Evolutionary conservation across 2,113 vertebrate genomes (phyloP).

Genomic region (Passer domesticus): DNA sequence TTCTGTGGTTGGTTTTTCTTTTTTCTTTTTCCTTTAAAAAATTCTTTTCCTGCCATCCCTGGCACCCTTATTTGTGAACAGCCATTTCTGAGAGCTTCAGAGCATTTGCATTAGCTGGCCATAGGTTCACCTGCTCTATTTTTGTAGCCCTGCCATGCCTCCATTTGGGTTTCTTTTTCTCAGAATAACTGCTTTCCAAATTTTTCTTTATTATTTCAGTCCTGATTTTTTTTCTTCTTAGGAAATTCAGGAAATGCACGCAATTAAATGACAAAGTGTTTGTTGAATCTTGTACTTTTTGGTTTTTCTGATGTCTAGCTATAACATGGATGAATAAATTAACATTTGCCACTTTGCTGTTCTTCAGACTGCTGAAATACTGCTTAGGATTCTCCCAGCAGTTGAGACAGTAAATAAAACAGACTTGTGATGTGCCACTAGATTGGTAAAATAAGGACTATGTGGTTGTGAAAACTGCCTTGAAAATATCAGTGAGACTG

Average conservation of each 20-base stretch:
- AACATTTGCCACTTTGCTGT: neutral
- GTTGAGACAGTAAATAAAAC: neutral
- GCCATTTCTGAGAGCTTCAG: neutral
- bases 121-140: neutral
- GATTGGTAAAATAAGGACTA: neutral
- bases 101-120: neutral
- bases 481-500: neutral
- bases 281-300: neutral
- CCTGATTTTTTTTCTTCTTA: neutral
- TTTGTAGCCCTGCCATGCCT: neutral
- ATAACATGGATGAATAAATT: neutral
- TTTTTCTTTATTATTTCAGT: neutral
- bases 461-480: neutral
- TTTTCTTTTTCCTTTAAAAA: neutral
- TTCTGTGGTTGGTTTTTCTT: neutral
- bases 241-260: neutral
- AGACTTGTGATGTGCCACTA: neutral
- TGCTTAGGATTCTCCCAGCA: neutral
- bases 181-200: neutral
- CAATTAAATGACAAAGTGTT: neutral
- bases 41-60: neutral
- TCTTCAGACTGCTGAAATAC: neutral
- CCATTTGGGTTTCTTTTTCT: neutral
- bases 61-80: neutral
- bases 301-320: neutral